These are phyloP conservation scores for Rhinoptilus africanus DNA, from an alignment of 2,113 vertebrate genomes.

Conservation along the genomic window DNA sequence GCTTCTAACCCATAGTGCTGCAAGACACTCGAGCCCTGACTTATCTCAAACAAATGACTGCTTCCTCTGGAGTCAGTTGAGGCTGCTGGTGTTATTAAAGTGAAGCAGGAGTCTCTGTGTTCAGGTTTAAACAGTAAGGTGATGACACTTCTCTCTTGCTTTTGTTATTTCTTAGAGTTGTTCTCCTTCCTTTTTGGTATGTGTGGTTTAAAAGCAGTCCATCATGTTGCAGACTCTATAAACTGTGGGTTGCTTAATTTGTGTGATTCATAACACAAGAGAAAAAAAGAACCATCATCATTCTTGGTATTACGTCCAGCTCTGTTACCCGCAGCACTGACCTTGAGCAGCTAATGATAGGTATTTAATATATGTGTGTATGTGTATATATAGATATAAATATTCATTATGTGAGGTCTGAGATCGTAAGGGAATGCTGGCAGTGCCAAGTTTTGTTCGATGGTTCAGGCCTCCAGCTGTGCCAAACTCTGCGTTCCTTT, in stretches of 20 bases:
- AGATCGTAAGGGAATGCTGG: not conserved
- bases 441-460: constrained; percentile 41
- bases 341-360: constrained; percentile 59
- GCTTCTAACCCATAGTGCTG: constrained; percentile 19
- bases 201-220: constrained; percentile 53
- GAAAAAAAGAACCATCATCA: not conserved
- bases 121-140: constrained; percentile 50
- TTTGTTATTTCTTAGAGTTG: constrained; percentile 37
- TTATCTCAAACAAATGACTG: constrained; percentile 29
- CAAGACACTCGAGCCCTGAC: not conserved
- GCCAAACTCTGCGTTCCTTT: constrained; percentile 47
- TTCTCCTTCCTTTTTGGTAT: constrained; percentile 18
- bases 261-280: constrained; percentile 19
- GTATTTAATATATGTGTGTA: constrained; percentile 7
- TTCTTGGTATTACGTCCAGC: constrained; percentile 12
- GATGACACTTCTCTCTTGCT: constrained; percentile 43
- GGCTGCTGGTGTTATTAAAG: constrained; percentile 43
- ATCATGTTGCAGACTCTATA: constrained; percentile 10
- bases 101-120: not conserved
- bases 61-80: not conserved
- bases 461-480: constrained; percentile 35
- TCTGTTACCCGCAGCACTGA: constrained; percentile 33
- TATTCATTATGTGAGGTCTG: constrained; percentile 58
- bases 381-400: constrained; percentile 44
- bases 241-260: constrained; percentile 42